Conservation (phyloP, 2,113 vertebrate species). For the Cryptoleucopteryx plumbea region DNA sequence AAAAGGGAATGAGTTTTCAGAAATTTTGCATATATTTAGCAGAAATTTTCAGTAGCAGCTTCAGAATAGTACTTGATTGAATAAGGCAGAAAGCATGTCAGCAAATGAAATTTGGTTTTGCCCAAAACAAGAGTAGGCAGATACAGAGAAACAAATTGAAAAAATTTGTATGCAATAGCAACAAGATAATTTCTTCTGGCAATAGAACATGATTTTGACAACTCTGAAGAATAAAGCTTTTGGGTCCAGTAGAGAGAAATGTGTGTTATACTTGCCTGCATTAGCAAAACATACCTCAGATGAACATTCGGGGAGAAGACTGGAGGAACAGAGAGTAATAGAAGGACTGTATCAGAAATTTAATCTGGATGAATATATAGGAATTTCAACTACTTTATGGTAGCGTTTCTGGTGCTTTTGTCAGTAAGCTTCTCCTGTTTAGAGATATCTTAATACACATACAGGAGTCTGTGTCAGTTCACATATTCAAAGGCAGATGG, state of each 20-base stretch:
- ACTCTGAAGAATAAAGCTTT: slow-evolving; percentile 27
- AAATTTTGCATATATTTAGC: slow-evolving; percentile 4
- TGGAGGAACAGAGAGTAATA: background rate
- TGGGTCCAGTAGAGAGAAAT: background rate
- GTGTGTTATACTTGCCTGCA: background rate
- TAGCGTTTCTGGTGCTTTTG: background rate
- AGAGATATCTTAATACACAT: background rate
- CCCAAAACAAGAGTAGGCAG: slow-evolving; percentile 27
- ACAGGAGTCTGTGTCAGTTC: background rate
- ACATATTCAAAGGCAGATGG: background rate
- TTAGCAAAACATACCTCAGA: background rate
- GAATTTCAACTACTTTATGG: background rate
- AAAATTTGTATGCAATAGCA: slow-evolving; percentile 31
- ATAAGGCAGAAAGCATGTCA: slow-evolving; percentile 7
- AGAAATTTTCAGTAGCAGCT: background rate
- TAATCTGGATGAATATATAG: background rate
- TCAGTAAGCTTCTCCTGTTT: background rate
- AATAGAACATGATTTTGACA: slow-evolving; percentile 54
- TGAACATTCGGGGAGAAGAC: background rate
- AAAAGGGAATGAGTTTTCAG: background rate
- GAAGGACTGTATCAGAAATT: background rate
- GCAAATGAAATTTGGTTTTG: slow-evolving; percentile 43
- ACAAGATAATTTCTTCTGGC: slow-evolving; percentile 57
- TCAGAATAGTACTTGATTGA: slow-evolving; percentile 31
- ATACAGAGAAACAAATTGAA: slow-evolving; percentile 55